These are phyloP conservation scores for Ptychoptera albimana DNA, from an alignment of 2,888 invertebrate species.

Conservation along the genomic window DNA sequence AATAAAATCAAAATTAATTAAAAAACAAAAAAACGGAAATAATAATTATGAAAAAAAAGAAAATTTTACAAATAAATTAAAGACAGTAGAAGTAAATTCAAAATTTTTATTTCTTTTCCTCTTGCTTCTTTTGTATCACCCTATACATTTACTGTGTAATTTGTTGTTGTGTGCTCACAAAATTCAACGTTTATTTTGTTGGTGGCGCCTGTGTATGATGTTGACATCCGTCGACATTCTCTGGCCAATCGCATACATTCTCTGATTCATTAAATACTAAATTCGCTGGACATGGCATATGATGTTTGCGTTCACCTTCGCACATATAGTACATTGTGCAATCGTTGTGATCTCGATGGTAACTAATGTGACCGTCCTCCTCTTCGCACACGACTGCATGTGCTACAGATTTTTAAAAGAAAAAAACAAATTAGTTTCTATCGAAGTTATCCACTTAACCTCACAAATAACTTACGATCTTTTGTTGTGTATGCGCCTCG, in stretches of 20 bases:
- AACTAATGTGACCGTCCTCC: slow-evolving; percentile 89
- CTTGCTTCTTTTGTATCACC: neutral
- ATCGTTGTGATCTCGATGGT: slow-evolving; percentile 77
- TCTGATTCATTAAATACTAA: slow-evolving; percentile 85
- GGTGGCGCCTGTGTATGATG: slow-evolving; percentile 52
- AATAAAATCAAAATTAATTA: too few relatives aligned
- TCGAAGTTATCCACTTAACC: neutral
- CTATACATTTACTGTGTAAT: neutral
- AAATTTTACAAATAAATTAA: neutral
- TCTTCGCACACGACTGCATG: slow-evolving; percentile 81
- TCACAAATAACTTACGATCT: slow-evolving; percentile 52
- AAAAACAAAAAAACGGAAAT: neutral
- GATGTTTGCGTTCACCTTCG: slow-evolving; percentile 86
- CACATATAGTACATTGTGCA: slow-evolving; percentile 95
- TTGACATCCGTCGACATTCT: slow-evolving; percentile 78
- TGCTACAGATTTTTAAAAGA: slow-evolving; percentile 46
- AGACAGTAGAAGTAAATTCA: neutral
- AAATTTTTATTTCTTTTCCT: neutral
- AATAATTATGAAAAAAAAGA: neutral
- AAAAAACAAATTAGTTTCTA: neutral
- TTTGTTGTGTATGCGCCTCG: slow-evolving; percentile 70
- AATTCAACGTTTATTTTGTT: slow-evolving; percentile 11
- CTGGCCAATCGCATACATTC: slow-evolving; percentile 93
- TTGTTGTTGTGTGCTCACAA: neutral
- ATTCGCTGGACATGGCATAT: slow-evolving; percentile 89